Base-by-base conservation (phyloP, 2,888 invertebrate species). In the Orthosia gothica region DNA sequence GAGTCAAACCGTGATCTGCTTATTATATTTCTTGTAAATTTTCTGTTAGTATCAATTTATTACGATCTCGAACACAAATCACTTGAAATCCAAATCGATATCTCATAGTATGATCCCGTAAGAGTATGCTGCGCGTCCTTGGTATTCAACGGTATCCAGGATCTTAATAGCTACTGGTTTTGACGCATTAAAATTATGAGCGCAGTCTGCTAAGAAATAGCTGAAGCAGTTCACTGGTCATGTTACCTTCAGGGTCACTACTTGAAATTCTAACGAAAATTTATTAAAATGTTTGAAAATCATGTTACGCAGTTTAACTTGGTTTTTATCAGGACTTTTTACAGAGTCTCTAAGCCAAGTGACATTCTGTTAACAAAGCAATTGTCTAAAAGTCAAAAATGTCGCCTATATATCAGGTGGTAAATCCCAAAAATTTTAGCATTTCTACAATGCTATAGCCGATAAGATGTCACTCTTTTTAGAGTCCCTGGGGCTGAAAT, bases 141-240 rank as follows among this genome's bases (percentile, higher is more conserved):
- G 93, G 92, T 92, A 94, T 93, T 94, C 93, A 95, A 94, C 95
- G 94, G 94, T 93, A 94, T 89, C 89, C 89, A 90, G 90, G 90
- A 91, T 91, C 91, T 93, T 93, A 95, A 94, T 93, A 91, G 94
- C 94, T 94, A 94, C 95, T 94, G 93, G 95, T 94, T 95, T 93
- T 93, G 91, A 93, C 88, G 92, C 92, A 91, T 93, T 92, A 89
- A 91, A 92, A 90, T 93, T 92, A 92, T 90, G 88, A 91, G 88
- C 85, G 84, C 86, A 80, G 88, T 78, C 72, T 87, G 87, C 87
- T 86, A 87, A 87, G 85, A 86, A 87, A 80, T 77, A 87, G 89
- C 85, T 87, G 84, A 86, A 83, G 82, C 86, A 80, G 83, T 73
- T 74, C 76, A 65, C 54, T 75, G 75, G 66, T 71, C 63, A 82